Conservation (phyloP, 2,113 vertebrate species). For the Oreotrochilus melanogaster region DNA sequence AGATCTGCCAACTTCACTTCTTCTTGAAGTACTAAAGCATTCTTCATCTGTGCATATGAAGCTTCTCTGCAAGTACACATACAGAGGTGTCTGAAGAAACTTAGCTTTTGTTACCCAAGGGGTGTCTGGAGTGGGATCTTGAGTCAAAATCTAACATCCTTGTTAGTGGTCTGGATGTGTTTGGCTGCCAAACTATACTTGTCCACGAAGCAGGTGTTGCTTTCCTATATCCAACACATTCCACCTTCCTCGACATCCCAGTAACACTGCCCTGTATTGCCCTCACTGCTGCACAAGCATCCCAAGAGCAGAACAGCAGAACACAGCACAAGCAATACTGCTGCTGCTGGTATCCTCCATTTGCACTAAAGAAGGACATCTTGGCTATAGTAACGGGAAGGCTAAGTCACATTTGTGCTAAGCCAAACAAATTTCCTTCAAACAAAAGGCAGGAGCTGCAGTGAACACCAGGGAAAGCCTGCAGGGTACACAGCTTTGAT, state of each 20-base stretch:
- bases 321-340: accelerated
- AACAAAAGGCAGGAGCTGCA: constrained; percentile 8
- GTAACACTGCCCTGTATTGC: accelerated
- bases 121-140: neutral
- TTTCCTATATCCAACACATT: neutral
- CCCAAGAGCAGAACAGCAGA: neutral
- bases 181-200: neutral
- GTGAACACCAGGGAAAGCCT: constrained; percentile 25
- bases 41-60: neutral
- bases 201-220: neutral
- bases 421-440: neutral
- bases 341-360: neutral
- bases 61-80: neutral
- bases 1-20: neutral
- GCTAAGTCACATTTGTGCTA: neutral
- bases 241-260: neutral
- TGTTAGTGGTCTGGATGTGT: neutral
- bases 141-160: neutral
- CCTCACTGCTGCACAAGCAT: neutral
- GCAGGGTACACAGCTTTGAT: neutral
- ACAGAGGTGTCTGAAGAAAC: neutral
- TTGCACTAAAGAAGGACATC: neutral
- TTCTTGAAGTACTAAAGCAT: neutral
- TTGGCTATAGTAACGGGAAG: neutral
- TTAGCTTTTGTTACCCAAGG: neutral